A percentile compares a stretch with the other conserved stretches of the same genome.
phyloP scores from a whole-genome alignment of 1,140 invertebrate genomes.

The Scylla paramamosain region DNA sequence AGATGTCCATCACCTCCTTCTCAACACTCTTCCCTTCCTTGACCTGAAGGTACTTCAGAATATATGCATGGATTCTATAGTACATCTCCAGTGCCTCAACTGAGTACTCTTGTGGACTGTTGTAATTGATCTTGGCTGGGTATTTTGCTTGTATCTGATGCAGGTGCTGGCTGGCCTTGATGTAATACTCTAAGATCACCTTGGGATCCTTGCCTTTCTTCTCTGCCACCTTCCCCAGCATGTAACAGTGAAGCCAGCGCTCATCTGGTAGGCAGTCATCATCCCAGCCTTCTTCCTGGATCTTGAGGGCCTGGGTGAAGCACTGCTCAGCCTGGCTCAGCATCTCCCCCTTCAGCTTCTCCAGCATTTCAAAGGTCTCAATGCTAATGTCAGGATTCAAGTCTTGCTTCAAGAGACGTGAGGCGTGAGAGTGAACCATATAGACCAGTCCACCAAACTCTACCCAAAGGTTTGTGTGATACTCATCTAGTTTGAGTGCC shows the following conservation, averaged over 20 bases:
- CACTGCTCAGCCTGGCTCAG: constrained; percentile 87
- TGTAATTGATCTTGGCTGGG: constrained; percentile 92
- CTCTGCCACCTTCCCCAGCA: constrained; percentile 94
- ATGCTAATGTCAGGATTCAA: constrained; percentile 86
- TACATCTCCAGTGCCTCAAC: constrained; percentile 93
- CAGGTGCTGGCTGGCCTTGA: constrained; percentile 84
- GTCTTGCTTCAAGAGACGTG: constrained; percentile 88
- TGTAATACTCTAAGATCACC: constrained; percentile 90
- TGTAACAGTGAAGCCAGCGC: constrained; percentile 94
- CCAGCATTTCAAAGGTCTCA: constrained; percentile 88
- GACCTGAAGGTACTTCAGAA: constrained; percentile 91
- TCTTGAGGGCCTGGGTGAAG: constrained; percentile 82
- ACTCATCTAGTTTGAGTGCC: constrained; percentile 87
- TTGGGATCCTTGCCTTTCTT: constrained; percentile 88
- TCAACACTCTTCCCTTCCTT: constrained; percentile 81
- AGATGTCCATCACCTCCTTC: constrained; percentile 63
- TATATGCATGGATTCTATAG: constrained; percentile 88
- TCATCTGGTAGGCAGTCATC: constrained; percentile 87
- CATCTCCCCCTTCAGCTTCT: constrained; percentile 89
- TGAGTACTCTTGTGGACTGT: constrained; percentile 89
- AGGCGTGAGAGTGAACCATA: constrained; percentile 92
- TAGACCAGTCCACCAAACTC: constrained; percentile 94
- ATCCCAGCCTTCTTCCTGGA: constrained; percentile 79
- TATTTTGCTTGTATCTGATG: constrained; percentile 91
- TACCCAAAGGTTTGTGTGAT: constrained; percentile 89